Percentiles rank a stretch among this genome's conserved stretches.
phyloP scores from a whole-genome alignment of 2,113 vertebrate species.

The Anser brachyrhynchus region DNA sequence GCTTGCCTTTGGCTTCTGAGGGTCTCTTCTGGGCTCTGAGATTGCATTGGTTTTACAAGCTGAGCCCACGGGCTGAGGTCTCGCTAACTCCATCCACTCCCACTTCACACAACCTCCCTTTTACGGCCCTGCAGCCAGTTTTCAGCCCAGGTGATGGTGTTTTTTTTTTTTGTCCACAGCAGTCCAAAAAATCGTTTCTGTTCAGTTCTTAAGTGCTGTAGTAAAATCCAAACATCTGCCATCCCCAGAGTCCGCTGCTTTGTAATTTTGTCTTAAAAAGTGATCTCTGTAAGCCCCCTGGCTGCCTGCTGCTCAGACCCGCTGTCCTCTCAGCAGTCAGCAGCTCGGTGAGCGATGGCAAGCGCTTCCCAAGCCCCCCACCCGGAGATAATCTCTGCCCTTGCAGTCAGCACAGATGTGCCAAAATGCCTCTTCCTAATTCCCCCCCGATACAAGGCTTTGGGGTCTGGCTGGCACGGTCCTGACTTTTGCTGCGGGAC shows the following conservation, averaged over 20 bases:
- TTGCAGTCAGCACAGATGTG: background rate
- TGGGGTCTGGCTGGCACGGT: background rate
- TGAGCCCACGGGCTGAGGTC: background rate
- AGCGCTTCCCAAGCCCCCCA: background rate
- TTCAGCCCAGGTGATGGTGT: background rate
- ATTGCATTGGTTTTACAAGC: background rate
- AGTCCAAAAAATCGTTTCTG: slow-evolving; percentile 23
- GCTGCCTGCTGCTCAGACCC: slow-evolving; percentile 46
- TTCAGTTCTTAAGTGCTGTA: slow-evolving; percentile 10
- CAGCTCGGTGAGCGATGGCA: background rate
- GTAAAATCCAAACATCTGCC: slow-evolving; percentile 66
- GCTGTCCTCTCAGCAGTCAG: slow-evolving; percentile 8
- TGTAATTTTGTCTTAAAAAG: slow-evolving; percentile 61
- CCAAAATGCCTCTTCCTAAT: background rate
- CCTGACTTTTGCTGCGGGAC: fast-evolving
- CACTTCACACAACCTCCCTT: background rate
- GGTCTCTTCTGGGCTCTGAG: background rate
- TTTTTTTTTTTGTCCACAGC: background rate
- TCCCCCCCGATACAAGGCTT: background rate
- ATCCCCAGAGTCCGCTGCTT: slow-evolving; percentile 44
- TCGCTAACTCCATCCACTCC: background rate
- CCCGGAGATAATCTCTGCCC: background rate
- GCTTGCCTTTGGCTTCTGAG: background rate
- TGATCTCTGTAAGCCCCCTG: slow-evolving; percentile 45
- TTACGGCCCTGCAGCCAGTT: background rate